phyloP scores from a whole-genome alignment of 1,140 invertebrate genomes.

The Drosophila kanapiae region DNA sequence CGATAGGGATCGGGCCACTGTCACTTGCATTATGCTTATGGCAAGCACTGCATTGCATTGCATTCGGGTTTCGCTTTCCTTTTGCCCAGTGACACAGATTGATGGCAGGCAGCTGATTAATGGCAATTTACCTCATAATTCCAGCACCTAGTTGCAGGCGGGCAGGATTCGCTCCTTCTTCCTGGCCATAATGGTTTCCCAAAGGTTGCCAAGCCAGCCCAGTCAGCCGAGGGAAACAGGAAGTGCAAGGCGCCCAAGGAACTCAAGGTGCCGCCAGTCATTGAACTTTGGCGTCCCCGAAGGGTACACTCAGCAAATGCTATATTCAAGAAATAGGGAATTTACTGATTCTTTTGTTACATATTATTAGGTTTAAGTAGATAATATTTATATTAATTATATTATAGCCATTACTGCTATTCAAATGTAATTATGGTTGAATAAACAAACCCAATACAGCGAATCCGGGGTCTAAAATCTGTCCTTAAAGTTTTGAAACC shows the following conservation, averaged over 20 bases:
- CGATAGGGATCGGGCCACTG: conserved; percentile 55
- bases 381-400: not conserved
- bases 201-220: conserved; percentile 44
- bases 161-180: conserved; percentile 4
- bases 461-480: not conserved
- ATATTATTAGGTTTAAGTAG: not conserved
- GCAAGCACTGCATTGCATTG: not conserved
- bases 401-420: not conserved
- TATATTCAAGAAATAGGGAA: not conserved
- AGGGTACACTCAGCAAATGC: not conserved
- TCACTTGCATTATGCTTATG: conserved; percentile 39
- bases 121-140: conserved; percentile 52
- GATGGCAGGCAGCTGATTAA: conserved; percentile 58
- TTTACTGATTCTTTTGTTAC: not conserved
- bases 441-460: conserved; percentile 42
- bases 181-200: conserved; percentile 34
- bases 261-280: conserved; percentile 68
- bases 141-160: conserved; percentile 9
- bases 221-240: conserved; percentile 41
- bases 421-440: conserved; percentile 62
- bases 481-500: conserved; percentile 24
- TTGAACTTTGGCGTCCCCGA: conserved; percentile 40
- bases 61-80: conserved; percentile 73
- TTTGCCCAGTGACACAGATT: conserved; percentile 77
- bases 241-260: conserved; percentile 57